Conservation (phyloP, 1,140 invertebrate species). For the Aphelenchoides besseyi region DNA sequence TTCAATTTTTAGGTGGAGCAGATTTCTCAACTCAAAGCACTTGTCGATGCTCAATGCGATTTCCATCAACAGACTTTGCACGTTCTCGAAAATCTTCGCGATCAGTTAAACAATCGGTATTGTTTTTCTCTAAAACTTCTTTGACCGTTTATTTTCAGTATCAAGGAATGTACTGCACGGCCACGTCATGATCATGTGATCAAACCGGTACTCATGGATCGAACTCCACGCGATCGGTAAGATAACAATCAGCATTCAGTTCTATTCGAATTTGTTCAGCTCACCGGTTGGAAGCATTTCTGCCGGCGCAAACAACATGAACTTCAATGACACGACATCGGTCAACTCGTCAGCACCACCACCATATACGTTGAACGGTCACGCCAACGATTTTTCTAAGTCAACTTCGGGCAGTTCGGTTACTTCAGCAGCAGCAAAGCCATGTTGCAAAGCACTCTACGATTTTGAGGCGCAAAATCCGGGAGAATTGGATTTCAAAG, state of each 20-base stretch:
- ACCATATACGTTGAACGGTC: constrained; percentile 17
- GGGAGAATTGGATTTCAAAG: constrained; percentile 61
- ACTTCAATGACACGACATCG: constrained; percentile 37
- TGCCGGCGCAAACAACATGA: constrained; percentile 28
- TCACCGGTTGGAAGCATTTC: constrained; percentile 21
- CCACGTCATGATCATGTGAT: constrained; percentile 36
- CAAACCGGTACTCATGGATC: constrained; percentile 40
- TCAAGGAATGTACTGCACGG: constrained; percentile 36
- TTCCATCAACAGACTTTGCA: constrained; percentile 93
- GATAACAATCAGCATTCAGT: neutral
- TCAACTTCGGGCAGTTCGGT: constrained; percentile 9
- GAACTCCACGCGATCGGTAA: constrained; percentile 30
- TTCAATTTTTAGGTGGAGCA: constrained; percentile 79
- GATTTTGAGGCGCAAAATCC: constrained; percentile 51
- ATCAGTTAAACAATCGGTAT: constrained; percentile 84
- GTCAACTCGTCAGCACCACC: constrained; percentile 22
- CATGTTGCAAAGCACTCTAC: constrained; percentile 48
- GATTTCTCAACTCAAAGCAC: constrained; percentile 88
- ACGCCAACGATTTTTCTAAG: constrained; percentile 19
- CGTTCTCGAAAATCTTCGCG: constrained; percentile 77
- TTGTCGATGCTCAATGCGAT: constrained; percentile 86
- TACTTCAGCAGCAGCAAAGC: constrained; percentile 1
- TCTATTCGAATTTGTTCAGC: neutral
- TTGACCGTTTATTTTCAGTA: constrained; percentile 28
- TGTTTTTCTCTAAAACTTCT: constrained; percentile 39